Base-by-base conservation (phyloP, 2,797 vertebrate genomes). In the Notolabrus celidotus region DNA sequence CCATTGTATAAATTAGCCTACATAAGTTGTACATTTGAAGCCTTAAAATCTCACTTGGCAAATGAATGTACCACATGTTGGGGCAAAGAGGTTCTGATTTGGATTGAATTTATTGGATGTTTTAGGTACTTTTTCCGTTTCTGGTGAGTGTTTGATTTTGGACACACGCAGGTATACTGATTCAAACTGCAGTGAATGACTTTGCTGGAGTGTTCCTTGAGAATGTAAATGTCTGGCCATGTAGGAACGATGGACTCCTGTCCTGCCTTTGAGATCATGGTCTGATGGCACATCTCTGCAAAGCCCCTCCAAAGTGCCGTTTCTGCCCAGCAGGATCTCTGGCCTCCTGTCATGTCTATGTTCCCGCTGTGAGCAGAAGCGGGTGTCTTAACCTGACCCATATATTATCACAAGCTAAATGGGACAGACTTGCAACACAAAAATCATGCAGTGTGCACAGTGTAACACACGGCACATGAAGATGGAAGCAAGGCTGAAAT, bases 401-500 rank as follows among this genome's bases (percentile, higher is more conserved):
- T 83, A 50, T 54, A 25, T 14, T 56, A 22, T 64, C 47, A 45
- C 60, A 50, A 12, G 67, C 71, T 70, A 85, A 82, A 80, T 73
- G 38, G 77, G 59, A 39, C 81, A 78, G 39, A 39, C 53, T 72
- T 3, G 17, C 42, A 51, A 51, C 3, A 42, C 67, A 53, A 67
- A 77, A 71, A 43, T 17, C 56, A 73, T 71, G 71, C 67, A 61
- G 42, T 15, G 25, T 22, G 61, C 7, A 71, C 58, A 79, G 14
- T 67, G 59, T 14, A 57, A 72, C 60, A 78, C 47, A 64, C 75
- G 74, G 71, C 70, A 29, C 15, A 64, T 52, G 16, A 74, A 22
- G 23, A 79, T 84, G 74, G 74, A 41, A 86, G 86, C 79, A 71
- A 82, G 83, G 86, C 77, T 54, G 36, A 65, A 71, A 41, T 57